Evolutionary conservation across 1,140 invertebrate genomes (phyloP).

Genomic region (Drosophila rhopaloa): DNA sequence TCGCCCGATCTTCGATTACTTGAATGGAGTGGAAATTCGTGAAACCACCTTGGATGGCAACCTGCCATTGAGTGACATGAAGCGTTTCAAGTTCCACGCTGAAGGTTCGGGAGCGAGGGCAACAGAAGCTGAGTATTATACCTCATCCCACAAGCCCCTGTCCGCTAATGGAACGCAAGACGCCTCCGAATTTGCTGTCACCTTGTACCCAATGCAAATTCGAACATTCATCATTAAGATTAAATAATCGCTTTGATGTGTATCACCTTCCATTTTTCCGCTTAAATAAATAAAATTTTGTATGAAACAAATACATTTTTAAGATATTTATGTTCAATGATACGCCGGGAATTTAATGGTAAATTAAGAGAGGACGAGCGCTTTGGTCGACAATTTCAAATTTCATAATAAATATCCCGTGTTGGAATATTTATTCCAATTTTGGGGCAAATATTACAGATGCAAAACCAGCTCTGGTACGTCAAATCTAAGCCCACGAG

Average conservation of each 20-base stretch:
- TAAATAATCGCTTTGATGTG: neutral
- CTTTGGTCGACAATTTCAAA: no score
- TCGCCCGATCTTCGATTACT: conserved; percentile 52
- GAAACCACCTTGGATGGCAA: conserved; percentile 78
- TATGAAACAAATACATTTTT: neutral
- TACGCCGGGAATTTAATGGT: no score
- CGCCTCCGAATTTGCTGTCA: conserved; percentile 61
- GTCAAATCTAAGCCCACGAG: no score
- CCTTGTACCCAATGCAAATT: conserved; percentile 73
- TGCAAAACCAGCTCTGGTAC: no score
- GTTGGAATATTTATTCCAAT: no score
- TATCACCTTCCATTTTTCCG: neutral
- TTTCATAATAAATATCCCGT: no score
- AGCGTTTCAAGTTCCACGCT: conserved; percentile 68
- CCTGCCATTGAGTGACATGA: conserved; percentile 58
- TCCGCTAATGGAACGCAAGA: conserved; percentile 29
- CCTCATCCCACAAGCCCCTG: conserved; percentile 35
- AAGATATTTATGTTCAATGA: no score
- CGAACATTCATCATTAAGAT: conserved; percentile 68
- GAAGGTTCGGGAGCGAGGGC: conserved; percentile 50
- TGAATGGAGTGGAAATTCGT: conserved; percentile 54
- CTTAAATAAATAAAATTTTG: neutral
- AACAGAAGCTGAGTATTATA: conserved; percentile 26
- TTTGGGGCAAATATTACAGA: no score
- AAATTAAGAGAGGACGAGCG: no score